Conservation (phyloP, 2,888 invertebrate species). For the Ptychoptera albimana region DNA sequence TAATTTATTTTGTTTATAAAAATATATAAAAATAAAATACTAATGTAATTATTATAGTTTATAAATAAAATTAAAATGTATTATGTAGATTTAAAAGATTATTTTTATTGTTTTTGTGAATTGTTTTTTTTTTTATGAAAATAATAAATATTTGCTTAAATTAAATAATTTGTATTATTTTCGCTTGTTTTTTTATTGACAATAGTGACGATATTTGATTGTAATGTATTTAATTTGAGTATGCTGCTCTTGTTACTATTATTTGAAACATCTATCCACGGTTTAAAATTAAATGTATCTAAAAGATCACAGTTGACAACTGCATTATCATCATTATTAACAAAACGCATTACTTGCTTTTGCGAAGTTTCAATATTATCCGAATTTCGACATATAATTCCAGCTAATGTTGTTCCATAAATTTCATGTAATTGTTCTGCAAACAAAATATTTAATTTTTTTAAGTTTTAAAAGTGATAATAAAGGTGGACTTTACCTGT, state of each 20-base stretch:
- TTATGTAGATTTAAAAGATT: too few relatives aligned
- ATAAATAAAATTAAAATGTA: too few relatives aligned
- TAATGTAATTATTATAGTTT: too few relatives aligned
- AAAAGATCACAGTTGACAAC: constrained; percentile 47
- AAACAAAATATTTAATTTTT: constrained; percentile 14
- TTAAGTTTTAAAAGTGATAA: constrained; percentile 3
- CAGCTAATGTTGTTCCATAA: constrained; percentile 54
- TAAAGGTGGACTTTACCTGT: constrained; percentile 37
- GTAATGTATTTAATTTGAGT: not conserved
- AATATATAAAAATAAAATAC: too few relatives aligned
- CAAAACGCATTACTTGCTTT: constrained; percentile 51
- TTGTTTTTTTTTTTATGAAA: too few relatives aligned
- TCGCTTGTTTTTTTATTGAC: not conserved
- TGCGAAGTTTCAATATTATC: constrained; percentile 47
- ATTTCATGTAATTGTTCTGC: constrained; percentile 66
- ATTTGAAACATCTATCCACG: constrained; percentile 35
- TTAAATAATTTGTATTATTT: not conserved
- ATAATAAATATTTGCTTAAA: not conserved
- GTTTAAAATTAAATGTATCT: constrained; percentile 36
- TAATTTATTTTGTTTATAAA: too few relatives aligned
- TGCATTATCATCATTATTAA: constrained; percentile 36
- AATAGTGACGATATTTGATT: not conserved
- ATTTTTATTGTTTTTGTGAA: too few relatives aligned
- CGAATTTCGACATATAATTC: constrained; percentile 62
- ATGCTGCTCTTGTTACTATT: not conserved